Conservation (phyloP, 2,888 invertebrate species). For the Drosophila suboccidentalis region DNA sequence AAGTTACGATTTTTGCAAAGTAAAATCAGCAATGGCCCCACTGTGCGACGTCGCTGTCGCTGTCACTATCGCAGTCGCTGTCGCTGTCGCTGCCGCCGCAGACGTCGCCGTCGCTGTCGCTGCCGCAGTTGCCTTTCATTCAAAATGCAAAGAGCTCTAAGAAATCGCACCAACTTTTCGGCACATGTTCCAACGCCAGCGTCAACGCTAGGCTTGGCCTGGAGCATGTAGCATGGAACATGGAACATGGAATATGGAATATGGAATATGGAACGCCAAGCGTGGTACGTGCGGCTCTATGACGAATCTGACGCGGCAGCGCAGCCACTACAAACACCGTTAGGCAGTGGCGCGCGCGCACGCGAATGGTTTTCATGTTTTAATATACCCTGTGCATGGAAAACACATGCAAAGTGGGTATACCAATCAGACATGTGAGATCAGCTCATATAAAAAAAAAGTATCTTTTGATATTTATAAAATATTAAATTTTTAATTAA, state of each 20-base stretch:
- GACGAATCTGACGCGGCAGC: conserved; percentile 60
- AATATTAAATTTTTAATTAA: too few relatives aligned
- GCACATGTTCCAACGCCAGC: conserved; percentile 45
- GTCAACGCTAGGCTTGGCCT: conserved; percentile 65
- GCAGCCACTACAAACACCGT: conserved; percentile 74
- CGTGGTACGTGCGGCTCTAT: conserved; percentile 38
- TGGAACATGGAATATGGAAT: conserved; percentile 47
- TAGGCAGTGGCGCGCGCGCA: conserved; percentile 66
- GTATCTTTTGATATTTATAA: too few relatives aligned
- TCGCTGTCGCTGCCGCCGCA: background rate
- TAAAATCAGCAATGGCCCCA: too few relatives aligned
- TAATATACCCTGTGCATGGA: conserved; percentile 24
- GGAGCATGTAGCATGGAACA: conserved; percentile 51
- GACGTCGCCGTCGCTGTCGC: conserved; percentile 5
- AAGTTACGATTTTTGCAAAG: too few relatives aligned
- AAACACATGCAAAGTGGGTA: background rate
- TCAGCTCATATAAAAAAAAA: background rate
- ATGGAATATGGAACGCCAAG: conserved; percentile 37
- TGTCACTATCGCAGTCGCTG: conserved; percentile 22
- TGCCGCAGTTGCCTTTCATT: conserved; percentile 52
- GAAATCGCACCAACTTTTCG: conserved; percentile 1
- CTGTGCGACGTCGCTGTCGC: background rate
- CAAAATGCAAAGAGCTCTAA: conserved; percentile 46
- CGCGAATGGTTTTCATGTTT: conserved; percentile 71
- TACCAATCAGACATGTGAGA: background rate